These are phyloP conservation scores for Drosophila stalkeri DNA, from an alignment of 2,888 invertebrate species.

Conservation along the genomic window DNA sequence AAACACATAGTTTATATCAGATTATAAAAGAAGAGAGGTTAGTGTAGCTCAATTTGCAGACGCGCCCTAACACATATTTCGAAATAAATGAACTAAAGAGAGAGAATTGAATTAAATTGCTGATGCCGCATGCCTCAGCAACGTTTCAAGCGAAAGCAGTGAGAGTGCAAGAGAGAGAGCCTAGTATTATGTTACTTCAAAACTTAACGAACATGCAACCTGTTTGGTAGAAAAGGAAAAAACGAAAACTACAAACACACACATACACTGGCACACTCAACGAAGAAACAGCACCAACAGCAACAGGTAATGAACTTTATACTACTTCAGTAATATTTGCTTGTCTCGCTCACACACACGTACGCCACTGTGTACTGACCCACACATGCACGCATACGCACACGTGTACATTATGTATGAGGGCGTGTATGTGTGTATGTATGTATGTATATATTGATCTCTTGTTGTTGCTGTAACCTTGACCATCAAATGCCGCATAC, in stretches of 20 bases:
- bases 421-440: slow-evolving; percentile 5
- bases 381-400: slow-evolving; percentile 1
- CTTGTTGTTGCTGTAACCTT: slow-evolving; percentile 63
- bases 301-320: slow-evolving; percentile 75
- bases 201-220: slow-evolving; percentile 49
- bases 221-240: slow-evolving; percentile 28
- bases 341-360: slow-evolving; percentile 44
- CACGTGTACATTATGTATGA: slow-evolving; percentile 5
- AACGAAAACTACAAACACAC: neutral
- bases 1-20: slow-evolving; percentile 2
- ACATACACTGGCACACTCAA: neutral
- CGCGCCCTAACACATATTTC: slow-evolving; percentile 21
- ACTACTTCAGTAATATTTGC: slow-evolving; percentile 33
- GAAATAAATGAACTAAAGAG: slow-evolving; percentile 7
- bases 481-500: slow-evolving; percentile 64
- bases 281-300: slow-evolving; percentile 32
- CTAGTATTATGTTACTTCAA: slow-evolving; percentile 52
- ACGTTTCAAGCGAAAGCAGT: slow-evolving; percentile 4
- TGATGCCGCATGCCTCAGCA: slow-evolving; percentile 7
- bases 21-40: neutral
- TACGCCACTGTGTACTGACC: slow-evolving; percentile 9
- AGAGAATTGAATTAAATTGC: slow-evolving; percentile 41
- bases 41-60: neutral
- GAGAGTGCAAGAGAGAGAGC: slow-evolving; percentile 24
- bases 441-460: slow-evolving; percentile 41